A percentile compares a stretch with the other conserved stretches of the same genome.
phyloP scores from a whole-genome alignment of 1,140 invertebrate species.

The Ostrea denselamellosa region DNA sequence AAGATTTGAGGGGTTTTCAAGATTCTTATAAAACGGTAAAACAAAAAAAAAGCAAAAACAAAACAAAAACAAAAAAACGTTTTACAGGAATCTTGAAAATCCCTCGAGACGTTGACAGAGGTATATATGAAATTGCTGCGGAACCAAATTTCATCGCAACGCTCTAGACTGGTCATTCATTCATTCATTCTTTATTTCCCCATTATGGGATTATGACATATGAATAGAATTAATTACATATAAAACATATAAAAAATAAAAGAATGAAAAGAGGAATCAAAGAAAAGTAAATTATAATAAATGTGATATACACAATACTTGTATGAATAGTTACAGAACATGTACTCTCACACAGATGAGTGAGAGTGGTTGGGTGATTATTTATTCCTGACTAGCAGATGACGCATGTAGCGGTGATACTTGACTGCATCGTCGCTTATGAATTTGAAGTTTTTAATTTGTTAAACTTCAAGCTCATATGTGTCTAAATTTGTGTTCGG shows the following conservation, averaged over 20 bases:
- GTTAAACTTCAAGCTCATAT: not conserved
- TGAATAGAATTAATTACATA: not conserved
- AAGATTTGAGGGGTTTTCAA: too few relatives aligned
- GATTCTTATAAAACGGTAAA: too few relatives aligned
- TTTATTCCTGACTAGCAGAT: not conserved
- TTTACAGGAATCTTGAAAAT: too few relatives aligned
- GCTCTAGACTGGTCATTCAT: not conserved
- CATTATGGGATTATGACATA: not conserved
- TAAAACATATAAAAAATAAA: not conserved
- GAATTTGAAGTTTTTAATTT: not conserved
- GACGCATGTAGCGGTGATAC: not conserved
- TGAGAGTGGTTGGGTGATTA: not conserved
- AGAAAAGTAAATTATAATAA: not conserved
- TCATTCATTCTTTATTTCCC: not conserved
- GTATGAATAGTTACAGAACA: not conserved
- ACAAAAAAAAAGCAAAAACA: too few relatives aligned
- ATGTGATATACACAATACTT: not conserved
- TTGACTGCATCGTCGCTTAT: not conserved
- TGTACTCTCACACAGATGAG: not conserved
- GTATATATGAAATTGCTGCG: too few relatives aligned
- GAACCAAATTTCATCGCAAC: too few relatives aligned
- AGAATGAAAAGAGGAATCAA: not conserved
- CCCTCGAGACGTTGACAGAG: too few relatives aligned
- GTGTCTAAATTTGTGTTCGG: not conserved
- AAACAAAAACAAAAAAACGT: too few relatives aligned